Conservation (phyloP, 2,888 invertebrate species). For the Agrochola circellaris region DNA sequence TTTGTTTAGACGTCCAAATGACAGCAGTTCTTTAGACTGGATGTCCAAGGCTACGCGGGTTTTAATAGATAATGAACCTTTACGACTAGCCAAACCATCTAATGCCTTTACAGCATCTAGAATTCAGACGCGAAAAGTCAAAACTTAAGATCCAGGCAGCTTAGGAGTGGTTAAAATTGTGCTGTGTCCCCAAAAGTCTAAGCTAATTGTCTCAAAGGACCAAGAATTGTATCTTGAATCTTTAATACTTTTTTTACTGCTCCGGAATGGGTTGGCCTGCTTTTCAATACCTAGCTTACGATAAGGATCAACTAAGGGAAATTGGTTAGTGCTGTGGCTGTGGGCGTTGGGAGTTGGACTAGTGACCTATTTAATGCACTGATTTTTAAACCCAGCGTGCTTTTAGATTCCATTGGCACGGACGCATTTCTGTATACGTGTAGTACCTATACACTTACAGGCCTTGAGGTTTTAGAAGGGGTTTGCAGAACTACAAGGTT, state of each 20-base stretch:
- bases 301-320: constrained; percentile 62
- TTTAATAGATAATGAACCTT: neutral
- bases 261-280: constrained; percentile 4
- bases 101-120: neutral
- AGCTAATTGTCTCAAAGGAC: neutral
- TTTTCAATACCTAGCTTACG: constrained; percentile 36
- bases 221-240: constrained; percentile 3
- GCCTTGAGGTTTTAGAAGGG: constrained; percentile 6
- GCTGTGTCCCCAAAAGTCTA: neutral
- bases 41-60: neutral
- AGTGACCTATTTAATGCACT: constrained; percentile 52
- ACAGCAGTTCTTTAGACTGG: neutral
- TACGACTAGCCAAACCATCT: neutral
- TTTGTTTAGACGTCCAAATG: neutral
- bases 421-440: constrained; percentile 4
- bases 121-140: neutral
- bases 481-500: constrained; percentile 7
- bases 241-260: neutral
- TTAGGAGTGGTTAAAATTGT: neutral
- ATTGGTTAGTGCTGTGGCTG: constrained; percentile 51
- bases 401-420: constrained; percentile 49
- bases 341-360: constrained; percentile 36
- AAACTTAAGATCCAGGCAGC: neutral
- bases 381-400: constrained; percentile 35
- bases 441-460: neutral